Evolutionary conservation across 2,113 vertebrate genomes (phyloP).

Genomic region (Gallinago undulata): DNA sequence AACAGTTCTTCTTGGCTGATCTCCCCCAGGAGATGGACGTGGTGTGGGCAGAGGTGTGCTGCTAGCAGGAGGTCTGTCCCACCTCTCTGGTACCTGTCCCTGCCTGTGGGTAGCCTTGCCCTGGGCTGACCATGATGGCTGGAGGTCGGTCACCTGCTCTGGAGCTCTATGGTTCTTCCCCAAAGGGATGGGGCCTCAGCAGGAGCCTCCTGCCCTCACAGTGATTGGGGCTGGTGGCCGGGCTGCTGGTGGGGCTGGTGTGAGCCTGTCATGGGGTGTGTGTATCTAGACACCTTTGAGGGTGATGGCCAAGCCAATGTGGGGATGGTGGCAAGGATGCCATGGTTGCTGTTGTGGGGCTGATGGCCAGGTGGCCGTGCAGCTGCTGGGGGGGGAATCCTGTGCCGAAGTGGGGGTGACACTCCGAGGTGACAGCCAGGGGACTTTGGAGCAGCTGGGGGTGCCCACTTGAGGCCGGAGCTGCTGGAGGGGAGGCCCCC

Average conservation of each 20-base stretch:
- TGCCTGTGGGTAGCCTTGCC: background rate
- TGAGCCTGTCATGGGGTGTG: too few relatives aligned
- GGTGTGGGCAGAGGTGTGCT: background rate
- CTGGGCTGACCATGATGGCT: background rate
- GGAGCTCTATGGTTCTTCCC: background rate
- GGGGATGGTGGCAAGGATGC: background rate
- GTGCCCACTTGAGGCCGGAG: background rate
- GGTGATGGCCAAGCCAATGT: background rate
- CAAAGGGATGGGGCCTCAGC: background rate
- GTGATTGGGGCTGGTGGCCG: too few relatives aligned
- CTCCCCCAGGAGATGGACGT: fast-evolving
- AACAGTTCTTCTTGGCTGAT: background rate
- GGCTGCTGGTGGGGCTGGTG: background rate
- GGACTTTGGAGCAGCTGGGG: too few relatives aligned
- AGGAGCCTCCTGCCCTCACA: background rate
- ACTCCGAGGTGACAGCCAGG: background rate
- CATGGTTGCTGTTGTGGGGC: too few relatives aligned
- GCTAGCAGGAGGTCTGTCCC: background rate
- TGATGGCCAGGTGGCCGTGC: background rate
- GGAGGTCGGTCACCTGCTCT: fast-evolving
- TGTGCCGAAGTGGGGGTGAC: background rate
- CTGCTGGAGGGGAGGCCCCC: background rate
- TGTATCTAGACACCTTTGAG: background rate
- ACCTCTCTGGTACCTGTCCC: background rate
- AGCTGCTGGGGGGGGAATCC: background rate